Evolutionary conservation across 2,888 invertebrate species (phyloP), one percentile per base, ranked within the genome.

Genomic region (Leptura quadrifasciata): DNA sequence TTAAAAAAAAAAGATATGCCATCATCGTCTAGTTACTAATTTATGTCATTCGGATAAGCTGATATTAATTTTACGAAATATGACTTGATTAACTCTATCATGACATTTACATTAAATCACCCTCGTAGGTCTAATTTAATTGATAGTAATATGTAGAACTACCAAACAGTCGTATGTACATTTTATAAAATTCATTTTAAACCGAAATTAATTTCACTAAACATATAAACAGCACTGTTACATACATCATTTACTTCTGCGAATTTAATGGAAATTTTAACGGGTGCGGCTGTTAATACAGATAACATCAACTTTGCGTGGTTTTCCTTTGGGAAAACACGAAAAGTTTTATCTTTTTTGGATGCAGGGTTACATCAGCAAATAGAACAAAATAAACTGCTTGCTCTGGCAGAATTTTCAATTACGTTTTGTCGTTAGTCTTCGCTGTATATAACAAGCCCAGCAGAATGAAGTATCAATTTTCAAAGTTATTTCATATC

Each of bases 311-410:
- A 47, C 47, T 47, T 15, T 39, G 12, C 39, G 39, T 39, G 39
- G 39, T 39, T 39, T 47, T 47, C 47, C 47, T 47, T 47, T 47
- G 47, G 47, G 47, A 47, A n/a, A n/a, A 47, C 47, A 47, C n/a
- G n/a, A 2, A 47, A 47, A 47, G 3, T 47, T 47, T 47, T 47
- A 47, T 47, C 47, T 47, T 47, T 47, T 47, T 47, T 47, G 15
- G n/a, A 47, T 47, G 47, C n/a, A 47, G 47, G 47, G 4, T 47
- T 47, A 47, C 47, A n/a, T n/a, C 47, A 15, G 47, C 17, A 47
- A 47, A 47, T 47, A 47, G 47, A 47, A 47, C 47, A n/a, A 47
- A 47, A 47, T 47, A 47, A 47, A 47, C 15, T 47, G 47, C 47
- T 15, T 2, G 47, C n/a, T n/a, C 47, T n/a, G 5, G n/a, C 47